These are phyloP conservation scores for Pantala flavescens DNA, from an alignment of 1,140 invertebrate species.

Conservation along the genomic window DNA sequence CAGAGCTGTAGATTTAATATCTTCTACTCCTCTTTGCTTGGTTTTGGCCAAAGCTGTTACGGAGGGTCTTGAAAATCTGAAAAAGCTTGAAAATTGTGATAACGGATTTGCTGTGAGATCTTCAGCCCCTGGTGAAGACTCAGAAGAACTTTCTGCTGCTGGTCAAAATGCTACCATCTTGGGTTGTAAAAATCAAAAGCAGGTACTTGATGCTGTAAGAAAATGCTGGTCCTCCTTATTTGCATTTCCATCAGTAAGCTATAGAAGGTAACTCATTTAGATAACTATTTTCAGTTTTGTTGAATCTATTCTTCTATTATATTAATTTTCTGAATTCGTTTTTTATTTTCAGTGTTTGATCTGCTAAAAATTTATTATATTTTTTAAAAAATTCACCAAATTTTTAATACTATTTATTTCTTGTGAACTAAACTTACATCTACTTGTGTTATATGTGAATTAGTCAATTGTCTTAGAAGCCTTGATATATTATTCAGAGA, in stretches of 20 bases:
- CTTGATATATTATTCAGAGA: too few species aligned
- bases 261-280: slow-evolving; percentile 45
- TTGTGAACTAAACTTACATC: too few species aligned
- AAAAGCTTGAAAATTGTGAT: neutral
- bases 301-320: slow-evolving; percentile 12
- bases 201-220: slow-evolving; percentile 47
- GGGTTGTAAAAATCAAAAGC: slow-evolving; percentile 41
- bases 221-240: slow-evolving; percentile 74
- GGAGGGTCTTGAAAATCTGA: neutral
- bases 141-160: slow-evolving; percentile 63
- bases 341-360: too few species aligned
- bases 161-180: slow-evolving; percentile 73
- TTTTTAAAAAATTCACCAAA: too few species aligned
- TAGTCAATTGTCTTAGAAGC: too few species aligned
- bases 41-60: neutral
- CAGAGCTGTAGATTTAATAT: neutral
- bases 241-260: slow-evolving; percentile 60
- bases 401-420: too few species aligned
- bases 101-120: slow-evolving; percentile 42
- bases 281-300: slow-evolving; percentile 12
- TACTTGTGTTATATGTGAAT: too few species aligned
- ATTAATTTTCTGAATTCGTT: too few species aligned
- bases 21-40: neutral
- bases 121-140: slow-evolving; percentile 66
- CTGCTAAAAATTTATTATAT: too few species aligned